These are phyloP conservation scores for Hemicentrotus pulcherrimus DNA, from an alignment of 35 echinoderm and acorn worm species.

Conservation along the genomic window DNA sequence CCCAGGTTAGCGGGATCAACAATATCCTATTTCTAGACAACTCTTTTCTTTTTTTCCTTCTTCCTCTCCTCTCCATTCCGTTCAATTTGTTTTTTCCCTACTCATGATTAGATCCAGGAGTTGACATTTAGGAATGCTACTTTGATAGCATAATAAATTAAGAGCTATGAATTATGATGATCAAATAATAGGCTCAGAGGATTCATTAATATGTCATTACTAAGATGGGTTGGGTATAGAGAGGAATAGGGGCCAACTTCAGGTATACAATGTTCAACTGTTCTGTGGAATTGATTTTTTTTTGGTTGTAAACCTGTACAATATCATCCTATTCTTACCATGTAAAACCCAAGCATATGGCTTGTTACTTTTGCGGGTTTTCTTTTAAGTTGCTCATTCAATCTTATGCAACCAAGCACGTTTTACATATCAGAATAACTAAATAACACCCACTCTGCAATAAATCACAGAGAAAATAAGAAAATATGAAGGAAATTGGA, in stretches of 20 bases:
- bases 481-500: no score
- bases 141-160: background rate
- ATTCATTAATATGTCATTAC: slow-evolving; percentile 13
- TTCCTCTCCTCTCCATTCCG: background rate
- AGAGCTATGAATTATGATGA: slow-evolving; percentile 39
- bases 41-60: background rate
- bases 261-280: background rate
- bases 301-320: background rate
- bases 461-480: no score
- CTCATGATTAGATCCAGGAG: background rate
- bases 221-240: background rate
- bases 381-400: no score
- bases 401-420: no score
- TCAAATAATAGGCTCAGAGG: slow-evolving; percentile 29
- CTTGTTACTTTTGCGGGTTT: background rate
- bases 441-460: no score
- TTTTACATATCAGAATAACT: no score
- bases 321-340: background rate
- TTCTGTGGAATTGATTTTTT: background rate
- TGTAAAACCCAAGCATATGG: background rate
- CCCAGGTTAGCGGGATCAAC: slow-evolving; percentile 24
- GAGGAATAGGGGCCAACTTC: background rate
- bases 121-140: background rate
- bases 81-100: background rate
- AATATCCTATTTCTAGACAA: background rate